Percentiles rank a stretch among this genome's conserved stretches.
Conservation (phyloP, 2,113 vertebrate species). For the Scatophagus argus region DNA sequence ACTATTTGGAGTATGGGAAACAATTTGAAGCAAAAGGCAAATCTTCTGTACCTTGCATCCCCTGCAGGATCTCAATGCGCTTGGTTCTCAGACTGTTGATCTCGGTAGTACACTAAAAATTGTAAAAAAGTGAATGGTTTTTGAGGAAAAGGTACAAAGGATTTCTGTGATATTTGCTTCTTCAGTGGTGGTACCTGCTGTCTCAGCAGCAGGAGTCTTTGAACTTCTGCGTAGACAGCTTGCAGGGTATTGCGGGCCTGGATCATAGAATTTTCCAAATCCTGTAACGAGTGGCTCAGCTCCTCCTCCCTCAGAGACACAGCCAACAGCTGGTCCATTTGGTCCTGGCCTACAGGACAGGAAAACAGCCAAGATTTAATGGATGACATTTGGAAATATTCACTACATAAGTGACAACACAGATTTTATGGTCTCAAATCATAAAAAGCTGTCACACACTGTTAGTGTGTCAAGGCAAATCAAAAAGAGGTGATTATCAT, state of each 20-base stretch:
- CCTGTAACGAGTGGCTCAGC: constrained; percentile 87
- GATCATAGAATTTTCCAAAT: constrained; percentile 87
- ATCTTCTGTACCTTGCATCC: constrained; percentile 87
- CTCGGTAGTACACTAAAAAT: constrained; percentile 88
- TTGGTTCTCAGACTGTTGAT: constrained; percentile 90
- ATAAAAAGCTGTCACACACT: not conserved
- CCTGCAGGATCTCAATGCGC: constrained; percentile 93
- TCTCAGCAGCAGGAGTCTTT: constrained; percentile 88
- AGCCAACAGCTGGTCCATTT: constrained; percentile 89
- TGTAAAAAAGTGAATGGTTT: not conserved
- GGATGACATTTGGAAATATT: not conserved
- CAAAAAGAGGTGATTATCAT: no score
- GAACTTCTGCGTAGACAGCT: constrained; percentile 89
- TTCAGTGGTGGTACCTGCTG: constrained; percentile 87
- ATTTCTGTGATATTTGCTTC: not conserved
- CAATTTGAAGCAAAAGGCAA: not conserved
- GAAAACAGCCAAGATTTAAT: not conserved
- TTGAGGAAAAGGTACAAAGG: no score
- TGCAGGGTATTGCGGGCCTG: constrained; percentile 89
- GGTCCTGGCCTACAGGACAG: constrained; percentile 83
- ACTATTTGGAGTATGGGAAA: not conserved
- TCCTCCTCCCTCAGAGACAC: constrained; percentile 94
- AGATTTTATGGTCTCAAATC: not conserved
- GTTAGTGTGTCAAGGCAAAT: not conserved
- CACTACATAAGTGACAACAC: not conserved